phyloP scores from a whole-genome alignment of 2,113 vertebrate genomes.

The Ceyx melanurus region DNA sequence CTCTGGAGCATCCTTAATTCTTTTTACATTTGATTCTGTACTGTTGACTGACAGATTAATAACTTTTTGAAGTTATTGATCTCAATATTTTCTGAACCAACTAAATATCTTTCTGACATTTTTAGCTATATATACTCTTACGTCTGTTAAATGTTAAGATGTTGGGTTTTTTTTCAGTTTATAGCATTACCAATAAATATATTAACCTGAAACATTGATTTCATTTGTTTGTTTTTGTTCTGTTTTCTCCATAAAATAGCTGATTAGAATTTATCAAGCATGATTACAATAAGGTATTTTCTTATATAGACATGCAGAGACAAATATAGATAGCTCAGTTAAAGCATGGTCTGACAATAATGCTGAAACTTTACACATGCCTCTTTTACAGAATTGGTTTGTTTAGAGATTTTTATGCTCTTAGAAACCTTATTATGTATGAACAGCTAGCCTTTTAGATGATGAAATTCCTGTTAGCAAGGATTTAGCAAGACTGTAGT shows the following conservation, averaged over 20 bases:
- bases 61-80: background rate
- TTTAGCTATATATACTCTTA: background rate
- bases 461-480: background rate
- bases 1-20: background rate
- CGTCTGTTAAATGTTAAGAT: background rate
- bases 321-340: background rate
- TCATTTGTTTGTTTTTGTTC: background rate
- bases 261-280: background rate
- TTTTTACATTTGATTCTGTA: background rate
- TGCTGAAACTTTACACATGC: background rate
- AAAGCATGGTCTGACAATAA: background rate
- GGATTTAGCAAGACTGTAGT: background rate
- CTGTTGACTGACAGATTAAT: background rate
- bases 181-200: background rate
- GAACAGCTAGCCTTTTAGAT: conserved; percentile 16
- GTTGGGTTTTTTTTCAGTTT: background rate
- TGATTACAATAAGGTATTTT: background rate
- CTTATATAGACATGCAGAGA: background rate
- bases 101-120: background rate
- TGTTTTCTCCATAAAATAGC: background rate
- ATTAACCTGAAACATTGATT: background rate
- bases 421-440: conserved; percentile 18
- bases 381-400: background rate
- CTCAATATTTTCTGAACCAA: background rate
- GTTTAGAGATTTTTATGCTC: background rate